A percentile compares a stretch with the other conserved stretches of the same genome.
Conservation (phyloP, 1,140 invertebrate species). For the Drosophila ogumai region DNA sequence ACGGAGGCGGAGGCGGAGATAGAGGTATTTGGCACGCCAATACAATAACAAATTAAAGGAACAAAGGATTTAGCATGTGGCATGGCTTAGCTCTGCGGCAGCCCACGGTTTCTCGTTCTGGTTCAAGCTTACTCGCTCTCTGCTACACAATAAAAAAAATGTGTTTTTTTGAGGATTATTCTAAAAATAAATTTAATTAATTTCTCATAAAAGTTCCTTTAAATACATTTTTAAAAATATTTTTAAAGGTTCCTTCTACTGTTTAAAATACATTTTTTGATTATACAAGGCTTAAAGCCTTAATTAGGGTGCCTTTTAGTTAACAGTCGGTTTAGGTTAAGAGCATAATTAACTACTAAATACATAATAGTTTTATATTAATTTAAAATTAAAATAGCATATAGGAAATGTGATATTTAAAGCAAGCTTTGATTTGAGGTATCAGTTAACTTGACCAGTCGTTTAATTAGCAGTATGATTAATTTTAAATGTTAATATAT, state of each 20-base stretch:
- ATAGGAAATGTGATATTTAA: too few relatives aligned
- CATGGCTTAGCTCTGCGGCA: slow-evolving; percentile 69
- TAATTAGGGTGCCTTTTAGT: not conserved
- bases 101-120: not conserved
- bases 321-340: not conserved
- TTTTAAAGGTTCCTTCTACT: not conserved
- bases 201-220: too few relatives aligned
- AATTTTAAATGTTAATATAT: too few relatives aligned
- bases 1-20: slow-evolving; percentile 9
- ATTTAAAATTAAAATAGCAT: not conserved
- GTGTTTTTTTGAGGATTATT: too few relatives aligned
- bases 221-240: not conserved
- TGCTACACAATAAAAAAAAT: not conserved
- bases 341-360: not conserved
- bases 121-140: not conserved
- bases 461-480: too few relatives aligned
- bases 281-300: not conserved
- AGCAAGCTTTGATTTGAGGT: too few relatives aligned
- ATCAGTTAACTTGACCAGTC: too few relatives aligned
- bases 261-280: not conserved
- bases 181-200: too few relatives aligned
- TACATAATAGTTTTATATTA: not conserved
- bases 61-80: slow-evolving; percentile 77
- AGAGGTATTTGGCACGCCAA: slow-evolving; percentile 69
- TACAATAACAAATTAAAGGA: slow-evolving; percentile 82